phyloP scores from a whole-genome alignment of 2,113 vertebrate species.

The Euleptes europaea region DNA sequence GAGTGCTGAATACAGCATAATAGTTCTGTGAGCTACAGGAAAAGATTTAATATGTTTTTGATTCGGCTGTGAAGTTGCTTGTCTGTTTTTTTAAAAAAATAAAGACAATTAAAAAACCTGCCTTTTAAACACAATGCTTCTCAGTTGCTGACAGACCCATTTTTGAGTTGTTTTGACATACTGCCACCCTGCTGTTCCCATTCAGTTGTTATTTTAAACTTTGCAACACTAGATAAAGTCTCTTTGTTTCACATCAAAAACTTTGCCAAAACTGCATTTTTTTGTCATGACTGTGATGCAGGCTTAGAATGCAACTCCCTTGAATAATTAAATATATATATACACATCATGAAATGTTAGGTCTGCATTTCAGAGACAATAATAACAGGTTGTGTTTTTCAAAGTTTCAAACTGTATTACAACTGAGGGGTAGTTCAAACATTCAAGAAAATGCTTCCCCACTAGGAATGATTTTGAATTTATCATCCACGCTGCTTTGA shows the following conservation, averaged over 20 bases:
- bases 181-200: background rate
- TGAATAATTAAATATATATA: background rate
- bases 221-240: background rate
- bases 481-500: too few relatives aligned
- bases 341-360: background rate
- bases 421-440: background rate
- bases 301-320: background rate
- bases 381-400: background rate
- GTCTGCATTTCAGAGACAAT: background rate
- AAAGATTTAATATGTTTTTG: background rate
- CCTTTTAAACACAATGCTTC: background rate
- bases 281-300: background rate
- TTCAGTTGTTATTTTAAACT: background rate
- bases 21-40: background rate
- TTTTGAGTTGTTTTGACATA: background rate
- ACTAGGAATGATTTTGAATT: too few relatives aligned
- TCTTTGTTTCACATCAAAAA: background rate
- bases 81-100: background rate
- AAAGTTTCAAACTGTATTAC: background rate
- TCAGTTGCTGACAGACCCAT: background rate
- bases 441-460: background rate
- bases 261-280: accelerated
- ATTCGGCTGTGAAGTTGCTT: background rate
- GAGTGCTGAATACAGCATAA: background rate
- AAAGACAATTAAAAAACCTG: slow-evolving; percentile 11